Percentiles rank a stretch among this genome's conserved stretches.
These are phyloP conservation scores for Epizoanthus ramosus DNA, from an alignment of 92 coral and sea anemone genomes.

Conservation along the genomic window DNA sequence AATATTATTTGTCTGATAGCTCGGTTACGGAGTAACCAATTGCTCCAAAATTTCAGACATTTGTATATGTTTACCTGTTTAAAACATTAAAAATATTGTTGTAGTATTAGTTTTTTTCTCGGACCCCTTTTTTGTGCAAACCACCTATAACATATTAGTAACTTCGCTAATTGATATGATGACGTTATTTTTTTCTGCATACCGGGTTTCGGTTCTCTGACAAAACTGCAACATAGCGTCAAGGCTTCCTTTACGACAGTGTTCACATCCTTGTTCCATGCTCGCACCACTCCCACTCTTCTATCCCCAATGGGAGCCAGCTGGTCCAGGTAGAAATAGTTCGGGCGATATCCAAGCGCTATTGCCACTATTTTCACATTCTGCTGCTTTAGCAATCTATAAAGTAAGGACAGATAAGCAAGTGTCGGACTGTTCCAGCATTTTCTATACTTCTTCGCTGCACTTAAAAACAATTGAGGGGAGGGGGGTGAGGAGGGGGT, in stretches of 20 bases:
- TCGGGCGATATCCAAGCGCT: not conserved
- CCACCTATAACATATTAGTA: no score
- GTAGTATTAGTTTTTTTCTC: no score
- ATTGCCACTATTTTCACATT: slow-evolving; percentile 4
- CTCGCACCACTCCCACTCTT: not conserved
- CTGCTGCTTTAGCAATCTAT: not conserved
- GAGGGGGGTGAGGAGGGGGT: no score
- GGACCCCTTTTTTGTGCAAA: no score
- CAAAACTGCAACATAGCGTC: not conserved
- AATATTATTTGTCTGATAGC: no score
- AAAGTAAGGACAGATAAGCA: not conserved
- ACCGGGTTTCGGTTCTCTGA: not conserved
- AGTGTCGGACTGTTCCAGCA: not conserved
- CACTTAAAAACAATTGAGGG: no score
- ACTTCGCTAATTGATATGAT: no score
- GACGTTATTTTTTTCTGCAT: not conserved
- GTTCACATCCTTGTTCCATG: not conserved
- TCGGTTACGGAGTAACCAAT: no score
- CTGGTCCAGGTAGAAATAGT: slow-evolving; percentile 22
- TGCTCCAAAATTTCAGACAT: no score
- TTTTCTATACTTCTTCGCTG: no score
- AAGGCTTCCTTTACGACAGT: not conserved
- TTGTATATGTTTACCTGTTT: no score
- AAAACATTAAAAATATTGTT: no score
- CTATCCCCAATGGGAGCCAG: slow-evolving; percentile 25